A percentile compares a stretch with the other conserved stretches of the same genome.
These are phyloP conservation scores for Bombus difficillimus DNA, from an alignment of 1,140 invertebrate species.

Conservation along the genomic window DNA sequence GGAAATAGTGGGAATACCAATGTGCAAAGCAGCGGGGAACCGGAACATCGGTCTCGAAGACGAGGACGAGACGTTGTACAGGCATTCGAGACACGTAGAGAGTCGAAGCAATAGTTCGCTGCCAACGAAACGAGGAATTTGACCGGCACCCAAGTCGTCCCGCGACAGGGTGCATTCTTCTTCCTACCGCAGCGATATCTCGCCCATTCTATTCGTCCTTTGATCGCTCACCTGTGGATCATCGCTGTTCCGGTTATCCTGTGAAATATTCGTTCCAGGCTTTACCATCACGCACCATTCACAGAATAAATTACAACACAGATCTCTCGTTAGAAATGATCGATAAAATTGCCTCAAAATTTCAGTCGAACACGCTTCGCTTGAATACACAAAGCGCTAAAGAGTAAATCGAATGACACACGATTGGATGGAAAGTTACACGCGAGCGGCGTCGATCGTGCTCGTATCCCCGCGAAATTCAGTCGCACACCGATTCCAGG, in stretches of 20 bases:
- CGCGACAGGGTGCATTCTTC: conserved; percentile 21
- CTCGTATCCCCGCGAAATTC: conserved; percentile 20
- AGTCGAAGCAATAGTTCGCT: conserved; percentile 68
- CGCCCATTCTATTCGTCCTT: neutral
- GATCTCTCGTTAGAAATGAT: neutral
- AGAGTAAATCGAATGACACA: conserved; percentile 2
- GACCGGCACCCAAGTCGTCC: conserved; percentile 59
- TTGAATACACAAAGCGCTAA: neutral
- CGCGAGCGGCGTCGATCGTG: neutral
- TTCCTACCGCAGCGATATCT: neutral
- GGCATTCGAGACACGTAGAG: conserved; percentile 71
- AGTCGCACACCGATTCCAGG: neutral
- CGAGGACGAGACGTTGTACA: conserved; percentile 21
- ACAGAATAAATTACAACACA: conserved; percentile 3
- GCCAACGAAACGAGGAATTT: conserved; percentile 72
- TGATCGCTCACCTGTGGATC: conserved; percentile 48
- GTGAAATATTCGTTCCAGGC: neutral
- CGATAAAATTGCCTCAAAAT: neutral
- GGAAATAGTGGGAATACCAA: conserved; percentile 71
- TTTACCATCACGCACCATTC: neutral
- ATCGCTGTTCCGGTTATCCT: neutral
- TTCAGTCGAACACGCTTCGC: neutral
- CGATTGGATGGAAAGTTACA: neutral
- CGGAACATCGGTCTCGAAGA: conserved; percentile 25
- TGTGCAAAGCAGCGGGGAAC: conserved; percentile 61